These are phyloP conservation scores for Calephelis virginiensis DNA, from an alignment of 1,140 invertebrate species.

Conservation along the genomic window DNA sequence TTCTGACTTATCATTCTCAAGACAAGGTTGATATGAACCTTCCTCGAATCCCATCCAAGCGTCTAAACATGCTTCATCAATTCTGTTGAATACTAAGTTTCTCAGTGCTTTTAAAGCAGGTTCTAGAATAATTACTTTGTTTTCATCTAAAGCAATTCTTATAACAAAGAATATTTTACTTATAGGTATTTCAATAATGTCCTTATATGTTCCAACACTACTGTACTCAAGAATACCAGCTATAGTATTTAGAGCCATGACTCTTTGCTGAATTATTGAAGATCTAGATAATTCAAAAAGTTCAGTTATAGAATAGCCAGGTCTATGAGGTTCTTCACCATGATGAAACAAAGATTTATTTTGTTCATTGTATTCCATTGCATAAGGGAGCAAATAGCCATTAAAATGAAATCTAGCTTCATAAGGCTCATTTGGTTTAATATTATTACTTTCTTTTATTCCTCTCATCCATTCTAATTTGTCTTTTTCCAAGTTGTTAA, in stretches of 20 bases:
- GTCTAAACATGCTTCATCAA: conserved; percentile 88
- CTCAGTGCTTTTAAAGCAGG: conserved; percentile 86
- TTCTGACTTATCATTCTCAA: conserved; percentile 77
- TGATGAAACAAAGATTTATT: conserved; percentile 90
- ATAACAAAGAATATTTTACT: conserved; percentile 88
- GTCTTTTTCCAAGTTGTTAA: conserved; percentile 88
- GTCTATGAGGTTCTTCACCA: conserved; percentile 92
- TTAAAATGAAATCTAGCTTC: conserved; percentile 85
- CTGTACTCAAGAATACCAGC: conserved; percentile 88
- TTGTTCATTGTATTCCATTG: conserved; percentile 80
- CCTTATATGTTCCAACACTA: conserved; percentile 85
- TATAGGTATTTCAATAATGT: conserved; percentile 81
- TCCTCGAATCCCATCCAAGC: conserved; percentile 83
- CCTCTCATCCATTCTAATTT: conserved; percentile 93
- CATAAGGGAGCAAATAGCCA: conserved; percentile 84
- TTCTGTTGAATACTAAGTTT: conserved; percentile 85
- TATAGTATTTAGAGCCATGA: conserved; percentile 87
- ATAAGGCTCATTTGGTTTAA: conserved; percentile 80
- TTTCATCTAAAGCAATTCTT: conserved; percentile 92
- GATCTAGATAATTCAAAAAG: conserved; percentile 86
- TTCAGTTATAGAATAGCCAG: conserved; percentile 93
- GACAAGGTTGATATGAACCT: conserved; percentile 81
- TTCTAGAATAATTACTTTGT: conserved; percentile 84
- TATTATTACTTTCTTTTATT: conserved; percentile 74
- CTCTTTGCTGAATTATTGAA: conserved; percentile 87